Evolutionary conservation across 92 coral and sea anemone genomes (phyloP).

Genomic region (Porites rus): DNA sequence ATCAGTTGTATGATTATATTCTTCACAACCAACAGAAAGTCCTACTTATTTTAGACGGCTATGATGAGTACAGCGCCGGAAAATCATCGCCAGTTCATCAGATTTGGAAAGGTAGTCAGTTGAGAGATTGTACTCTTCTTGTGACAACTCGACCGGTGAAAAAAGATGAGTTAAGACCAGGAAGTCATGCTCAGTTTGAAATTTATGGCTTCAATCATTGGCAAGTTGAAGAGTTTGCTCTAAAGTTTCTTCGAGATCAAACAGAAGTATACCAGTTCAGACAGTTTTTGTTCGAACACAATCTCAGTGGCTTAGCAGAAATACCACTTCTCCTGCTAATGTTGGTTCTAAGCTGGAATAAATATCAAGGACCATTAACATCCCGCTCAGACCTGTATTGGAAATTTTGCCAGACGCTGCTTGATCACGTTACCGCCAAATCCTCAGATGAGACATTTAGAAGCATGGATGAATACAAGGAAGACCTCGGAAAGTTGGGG

Average conservation of each 20-base stretch:
- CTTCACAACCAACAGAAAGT: conserved; percentile 17
- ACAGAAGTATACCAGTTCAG: background rate
- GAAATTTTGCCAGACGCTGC: too few species aligned
- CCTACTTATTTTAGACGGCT: conserved; percentile 34
- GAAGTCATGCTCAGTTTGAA: conserved; percentile 6
- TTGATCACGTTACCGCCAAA: too few species aligned
- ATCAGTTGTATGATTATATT: background rate
- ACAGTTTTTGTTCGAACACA: background rate
- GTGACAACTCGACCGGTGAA: conserved; percentile 13
- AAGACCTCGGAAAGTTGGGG: too few species aligned
- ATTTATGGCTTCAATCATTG: background rate
- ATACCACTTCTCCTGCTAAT: conserved; percentile 19
- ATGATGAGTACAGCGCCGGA: conserved; percentile 22
- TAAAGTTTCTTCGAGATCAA: background rate
- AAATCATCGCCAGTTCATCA: background rate
- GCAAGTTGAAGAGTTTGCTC: background rate
- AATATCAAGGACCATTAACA: background rate
- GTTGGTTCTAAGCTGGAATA: conserved; percentile 30
- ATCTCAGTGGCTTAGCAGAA: conserved; percentile 9
- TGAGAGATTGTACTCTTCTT: conserved; percentile 17
- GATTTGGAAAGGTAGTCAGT: conserved; percentile 9
- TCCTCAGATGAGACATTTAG: too few species aligned
- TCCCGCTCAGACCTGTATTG: background rate
- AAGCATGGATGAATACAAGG: too few species aligned
- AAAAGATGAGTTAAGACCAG: background rate